Percentiles rank a stretch among this genome's conserved stretches.
Evolutionary conservation across 2,888 invertebrate genomes (phyloP).

Genomic region (Hydriomena furcata): DNA sequence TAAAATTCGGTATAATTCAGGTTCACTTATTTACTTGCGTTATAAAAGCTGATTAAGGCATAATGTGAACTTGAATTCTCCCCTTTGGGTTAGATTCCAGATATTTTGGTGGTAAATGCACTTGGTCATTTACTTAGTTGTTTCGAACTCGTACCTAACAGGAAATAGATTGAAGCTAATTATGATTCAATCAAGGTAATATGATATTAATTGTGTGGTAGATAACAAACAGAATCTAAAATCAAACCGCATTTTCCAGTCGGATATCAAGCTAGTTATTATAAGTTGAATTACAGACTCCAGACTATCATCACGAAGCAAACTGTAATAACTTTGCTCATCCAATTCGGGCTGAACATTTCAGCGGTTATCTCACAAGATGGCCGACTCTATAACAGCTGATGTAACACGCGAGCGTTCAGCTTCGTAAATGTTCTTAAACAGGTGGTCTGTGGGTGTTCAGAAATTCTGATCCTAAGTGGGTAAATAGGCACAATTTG

Average conservation of each 20-base stretch:
- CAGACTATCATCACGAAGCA: slow-evolving; percentile 21
- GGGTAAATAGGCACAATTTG: slow-evolving; percentile 78
- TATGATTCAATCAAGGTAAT: no score
- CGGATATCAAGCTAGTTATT: slow-evolving; percentile 23
- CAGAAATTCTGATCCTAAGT: slow-evolving; percentile 66
- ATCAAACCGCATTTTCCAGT: slow-evolving; percentile 18
- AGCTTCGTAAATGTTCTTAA: slow-evolving; percentile 64
- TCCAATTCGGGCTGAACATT: slow-evolving; percentile 31
- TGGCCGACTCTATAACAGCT: slow-evolving; percentile 47
- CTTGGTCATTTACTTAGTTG: no score
- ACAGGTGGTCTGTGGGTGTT: slow-evolving; percentile 76
- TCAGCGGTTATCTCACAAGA: slow-evolving; percentile 35
- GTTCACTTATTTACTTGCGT: no score
- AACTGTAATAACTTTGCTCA: slow-evolving; percentile 31
- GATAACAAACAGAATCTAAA: neutral
- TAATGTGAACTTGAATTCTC: no score
- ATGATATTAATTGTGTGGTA: neutral
- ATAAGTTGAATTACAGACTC: slow-evolving; percentile 20
- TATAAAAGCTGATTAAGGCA: no score
- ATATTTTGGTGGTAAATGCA: no score
- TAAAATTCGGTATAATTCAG: slow-evolving; percentile 8
- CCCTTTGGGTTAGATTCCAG: no score
- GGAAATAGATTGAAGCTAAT: no score
- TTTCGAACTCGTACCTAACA: no score
- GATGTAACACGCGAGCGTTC: slow-evolving; percentile 60